phyloP scores from a whole-genome alignment of 2,113 vertebrate species.

The Chitala chitala region DNA sequence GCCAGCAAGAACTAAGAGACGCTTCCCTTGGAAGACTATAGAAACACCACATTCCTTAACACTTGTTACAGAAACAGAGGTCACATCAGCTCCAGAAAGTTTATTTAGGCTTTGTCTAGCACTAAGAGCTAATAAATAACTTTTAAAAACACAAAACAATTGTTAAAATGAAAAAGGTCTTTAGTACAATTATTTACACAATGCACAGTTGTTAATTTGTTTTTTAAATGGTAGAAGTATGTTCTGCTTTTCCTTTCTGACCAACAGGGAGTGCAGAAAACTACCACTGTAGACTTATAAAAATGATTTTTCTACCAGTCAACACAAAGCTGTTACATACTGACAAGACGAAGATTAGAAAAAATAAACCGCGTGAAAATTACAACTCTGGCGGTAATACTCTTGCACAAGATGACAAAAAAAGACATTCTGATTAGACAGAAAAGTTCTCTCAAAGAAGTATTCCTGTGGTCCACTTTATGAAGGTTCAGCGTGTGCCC shows the following conservation, averaged over 20 bases:
- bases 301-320: conserved; percentile 36
- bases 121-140: conserved; percentile 68
- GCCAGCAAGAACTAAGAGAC: too few relatives aligned
- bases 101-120: conserved; percentile 73
- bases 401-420: conserved; percentile 34
- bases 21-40: too few relatives aligned
- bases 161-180: conserved; percentile 34
- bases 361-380: conserved; percentile 33
- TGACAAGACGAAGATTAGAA: conserved; percentile 36
- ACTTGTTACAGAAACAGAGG: conserved; percentile 25
- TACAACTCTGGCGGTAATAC: conserved; percentile 22
- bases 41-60: neutral
- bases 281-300: conserved; percentile 11
- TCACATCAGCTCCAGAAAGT: conserved; percentile 52
- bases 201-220: conserved; percentile 45
- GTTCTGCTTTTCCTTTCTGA: conserved; percentile 38
- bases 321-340: conserved; percentile 41
- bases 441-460: conserved; percentile 21
- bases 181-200: conserved; percentile 48
- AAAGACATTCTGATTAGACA: conserved; percentile 30
- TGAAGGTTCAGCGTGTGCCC: neutral
- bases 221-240: conserved; percentile 33
- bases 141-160: conserved; percentile 34
- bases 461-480: too few relatives aligned
- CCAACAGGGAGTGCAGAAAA: conserved; percentile 33